Evolutionary conservation across 2,888 invertebrate species (phyloP).

Genomic region (Tetrapedia diversipes): DNA sequence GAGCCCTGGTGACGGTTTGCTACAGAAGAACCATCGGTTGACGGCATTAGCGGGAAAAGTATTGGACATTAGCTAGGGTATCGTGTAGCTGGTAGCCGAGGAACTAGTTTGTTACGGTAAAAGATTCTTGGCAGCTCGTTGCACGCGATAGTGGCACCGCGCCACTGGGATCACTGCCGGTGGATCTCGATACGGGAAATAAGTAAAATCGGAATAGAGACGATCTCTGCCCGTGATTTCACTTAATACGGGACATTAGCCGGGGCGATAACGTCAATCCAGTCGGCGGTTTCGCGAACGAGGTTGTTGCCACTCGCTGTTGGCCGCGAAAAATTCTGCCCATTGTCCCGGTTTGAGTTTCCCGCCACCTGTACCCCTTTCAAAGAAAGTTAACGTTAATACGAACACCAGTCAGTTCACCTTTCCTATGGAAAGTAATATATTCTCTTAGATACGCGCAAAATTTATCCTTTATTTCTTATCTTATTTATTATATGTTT

Average conservation of each 20-base stretch:
- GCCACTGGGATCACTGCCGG: slow-evolving; percentile 31
- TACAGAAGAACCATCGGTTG: slow-evolving; percentile 54
- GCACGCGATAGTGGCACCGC: slow-evolving; percentile 55
- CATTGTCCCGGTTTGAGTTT: neutral
- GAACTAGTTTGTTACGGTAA: slow-evolving; percentile 69
- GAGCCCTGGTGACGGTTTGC: slow-evolving; percentile 40
- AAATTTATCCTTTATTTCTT: too few species aligned
- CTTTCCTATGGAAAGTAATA: too few species aligned
- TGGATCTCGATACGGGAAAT: slow-evolving; percentile 53
- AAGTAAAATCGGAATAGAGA: slow-evolving; percentile 39
- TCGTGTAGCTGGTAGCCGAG: slow-evolving; percentile 63
- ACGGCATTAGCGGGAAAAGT: slow-evolving; percentile 62
- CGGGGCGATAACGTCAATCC: slow-evolving; percentile 54
- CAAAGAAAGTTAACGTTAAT: neutral
- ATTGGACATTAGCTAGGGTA: slow-evolving; percentile 61
- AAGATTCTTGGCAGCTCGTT: slow-evolving; percentile 66
- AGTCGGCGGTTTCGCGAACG: slow-evolving; percentile 25
- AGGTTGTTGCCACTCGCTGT: slow-evolving; percentile 29
- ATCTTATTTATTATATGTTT: too few species aligned
- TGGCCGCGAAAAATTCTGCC: neutral
- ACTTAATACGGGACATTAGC: slow-evolving; percentile 59
- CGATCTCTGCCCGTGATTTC: slow-evolving; percentile 56
- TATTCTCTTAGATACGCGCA: too few species aligned
- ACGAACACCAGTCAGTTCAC: too few species aligned
- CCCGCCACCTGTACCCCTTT: neutral